phyloP scores from a whole-genome alignment of 1,140 invertebrate genomes.

The Drosophila ficusphila region DNA sequence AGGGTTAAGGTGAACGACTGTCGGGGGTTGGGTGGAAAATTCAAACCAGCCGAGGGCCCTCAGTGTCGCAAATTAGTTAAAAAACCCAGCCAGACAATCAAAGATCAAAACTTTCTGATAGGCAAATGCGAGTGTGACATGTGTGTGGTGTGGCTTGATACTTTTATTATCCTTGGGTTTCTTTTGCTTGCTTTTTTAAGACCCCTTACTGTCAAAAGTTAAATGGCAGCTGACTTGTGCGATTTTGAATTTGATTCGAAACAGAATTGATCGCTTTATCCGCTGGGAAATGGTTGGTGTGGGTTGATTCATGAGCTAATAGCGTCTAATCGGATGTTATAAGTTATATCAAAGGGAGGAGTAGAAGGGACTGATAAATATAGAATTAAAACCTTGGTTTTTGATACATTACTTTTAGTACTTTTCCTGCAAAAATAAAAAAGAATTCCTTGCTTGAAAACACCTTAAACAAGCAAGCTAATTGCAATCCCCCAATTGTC shows the following conservation, averaged over 20 bases:
- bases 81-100: constrained; percentile 77
- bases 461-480: too few relatives aligned
- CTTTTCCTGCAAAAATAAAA: too few relatives aligned
- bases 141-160: constrained; percentile 32
- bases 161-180: constrained; percentile 46
- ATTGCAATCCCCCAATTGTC: too few relatives aligned
- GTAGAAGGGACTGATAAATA: background rate
- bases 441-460: too few relatives aligned
- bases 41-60: constrained; percentile 1
- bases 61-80: constrained; percentile 76
- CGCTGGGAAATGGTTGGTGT: constrained; percentile 4
- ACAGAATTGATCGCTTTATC: constrained; percentile 32
- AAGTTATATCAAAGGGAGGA: background rate
- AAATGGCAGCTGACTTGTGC: constrained; percentile 51
- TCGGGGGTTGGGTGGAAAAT: constrained; percentile 6
- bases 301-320: constrained; percentile 24
- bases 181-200: constrained; percentile 26
- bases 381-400: too few relatives aligned
- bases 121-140: constrained; percentile 49
- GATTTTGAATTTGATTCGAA: constrained; percentile 31
- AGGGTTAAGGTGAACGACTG: background rate
- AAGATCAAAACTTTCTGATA: constrained; percentile 78
- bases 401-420: background rate
- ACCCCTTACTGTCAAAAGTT: constrained; percentile 43
- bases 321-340: background rate